A percentile compares a stretch with the other conserved stretches of the same genome.
Conservation (phyloP, 1,140 invertebrate species). For the Bicyclus anynana region DNA sequence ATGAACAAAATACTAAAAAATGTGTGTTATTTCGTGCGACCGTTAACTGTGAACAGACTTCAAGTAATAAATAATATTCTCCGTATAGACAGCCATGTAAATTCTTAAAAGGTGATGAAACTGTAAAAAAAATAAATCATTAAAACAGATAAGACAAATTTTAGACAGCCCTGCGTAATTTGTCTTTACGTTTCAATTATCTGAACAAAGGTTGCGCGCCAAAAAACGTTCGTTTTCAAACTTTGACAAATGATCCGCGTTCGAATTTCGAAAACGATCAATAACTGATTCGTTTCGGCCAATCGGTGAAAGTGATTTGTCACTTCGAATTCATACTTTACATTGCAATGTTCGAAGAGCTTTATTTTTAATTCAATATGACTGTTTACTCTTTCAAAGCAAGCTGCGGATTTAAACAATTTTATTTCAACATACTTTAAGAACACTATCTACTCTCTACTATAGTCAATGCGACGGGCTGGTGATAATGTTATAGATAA, state of each 20-base stretch:
- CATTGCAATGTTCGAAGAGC: not conserved
- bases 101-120: not conserved
- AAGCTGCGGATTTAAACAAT: too few species aligned
- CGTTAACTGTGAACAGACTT: too few species aligned
- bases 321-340: conserved; percentile 29
- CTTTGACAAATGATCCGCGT: conserved; percentile 50
- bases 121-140: not conserved
- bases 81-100: too few species aligned
- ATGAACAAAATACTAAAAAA: too few species aligned
- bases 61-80: too few species aligned
- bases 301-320: conserved; percentile 41
- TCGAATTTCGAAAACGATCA: conserved; percentile 28
- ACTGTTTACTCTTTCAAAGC: too few species aligned
- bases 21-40: too few species aligned
- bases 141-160: not conserved
- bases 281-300: conserved; percentile 44
- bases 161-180: conserved; percentile 17
- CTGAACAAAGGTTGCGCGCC: conserved; percentile 29
- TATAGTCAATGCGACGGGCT: too few species aligned
- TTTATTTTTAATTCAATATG: too few species aligned
- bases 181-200: conserved; percentile 41
- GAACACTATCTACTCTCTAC: too few species aligned
- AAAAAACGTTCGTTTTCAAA: conserved; percentile 36
- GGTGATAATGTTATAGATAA: too few species aligned
- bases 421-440: too few species aligned